Evolutionary conservation across 2,888 invertebrate species (phyloP).

Genomic region (Zootermopsis nevadensis): DNA sequence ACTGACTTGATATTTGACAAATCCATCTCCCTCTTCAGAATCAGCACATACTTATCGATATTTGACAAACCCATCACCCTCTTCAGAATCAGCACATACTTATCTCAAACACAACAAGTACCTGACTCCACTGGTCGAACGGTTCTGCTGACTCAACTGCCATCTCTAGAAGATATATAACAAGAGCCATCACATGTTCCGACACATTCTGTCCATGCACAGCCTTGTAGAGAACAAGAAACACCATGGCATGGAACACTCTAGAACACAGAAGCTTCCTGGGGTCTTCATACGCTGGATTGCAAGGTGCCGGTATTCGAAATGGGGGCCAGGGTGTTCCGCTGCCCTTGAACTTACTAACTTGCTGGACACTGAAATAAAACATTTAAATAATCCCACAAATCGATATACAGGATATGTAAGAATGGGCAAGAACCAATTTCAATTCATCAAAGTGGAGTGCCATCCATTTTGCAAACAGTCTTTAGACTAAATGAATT

Average conservation of each 20-base stretch:
- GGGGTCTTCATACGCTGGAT: constrained; percentile 76
- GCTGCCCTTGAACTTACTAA: constrained; percentile 68
- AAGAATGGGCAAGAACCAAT: too few species aligned
- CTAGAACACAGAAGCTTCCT: constrained; percentile 70
- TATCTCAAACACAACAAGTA: constrained; percentile 19
- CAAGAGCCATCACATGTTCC: constrained; percentile 89
- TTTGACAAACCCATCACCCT: too few species aligned
- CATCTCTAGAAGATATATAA: constrained; percentile 88
- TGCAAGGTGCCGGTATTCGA: constrained; percentile 74
- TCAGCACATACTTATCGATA: too few species aligned
- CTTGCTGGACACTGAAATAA: constrained; percentile 68
- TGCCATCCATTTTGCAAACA: too few species aligned
- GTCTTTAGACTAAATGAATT: too few species aligned
- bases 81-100: too few species aligned
- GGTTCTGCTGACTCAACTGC: constrained; percentile 70
- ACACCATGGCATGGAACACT: constrained; percentile 78
- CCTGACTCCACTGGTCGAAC: constrained; percentile 56
- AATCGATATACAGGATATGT: too few species aligned
- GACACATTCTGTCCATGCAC: constrained; percentile 79
- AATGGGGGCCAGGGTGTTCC: constrained; percentile 85
- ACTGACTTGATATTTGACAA: too few species aligned
- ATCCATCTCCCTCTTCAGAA: too few species aligned
- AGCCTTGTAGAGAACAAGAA: constrained; percentile 87
- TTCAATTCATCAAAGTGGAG: too few species aligned
- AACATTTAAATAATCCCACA: neutral